These are phyloP conservation scores for Canis aureus DNA, from an alignment of 2,113 vertebrate genomes.

Conservation along the genomic window DNA sequence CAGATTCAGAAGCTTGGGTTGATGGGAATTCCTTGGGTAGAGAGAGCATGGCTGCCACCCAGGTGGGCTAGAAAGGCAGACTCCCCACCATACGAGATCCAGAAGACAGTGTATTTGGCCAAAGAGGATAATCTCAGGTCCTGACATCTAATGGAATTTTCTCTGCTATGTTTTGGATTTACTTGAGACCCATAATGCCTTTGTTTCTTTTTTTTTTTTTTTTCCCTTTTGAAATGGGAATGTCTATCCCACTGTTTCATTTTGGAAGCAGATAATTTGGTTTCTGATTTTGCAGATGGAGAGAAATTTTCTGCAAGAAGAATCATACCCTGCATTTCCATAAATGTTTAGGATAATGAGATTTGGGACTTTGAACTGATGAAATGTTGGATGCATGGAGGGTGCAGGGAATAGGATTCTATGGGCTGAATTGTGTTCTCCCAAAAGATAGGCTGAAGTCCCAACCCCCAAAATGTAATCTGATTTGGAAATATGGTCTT, in stretches of 20 bases:
- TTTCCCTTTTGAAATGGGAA: neutral
- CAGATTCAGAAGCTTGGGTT: neutral
- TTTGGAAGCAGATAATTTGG: neutral
- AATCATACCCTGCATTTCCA: neutral
- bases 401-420: neutral
- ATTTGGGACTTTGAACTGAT: neutral
- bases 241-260: neutral
- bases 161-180: neutral
- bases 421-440: neutral
- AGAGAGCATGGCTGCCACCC: no score
- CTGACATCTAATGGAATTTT: neutral
- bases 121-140: neutral
- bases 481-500: neutral
- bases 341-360: neutral
- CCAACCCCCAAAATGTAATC: neutral
- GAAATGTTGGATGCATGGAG: neutral
- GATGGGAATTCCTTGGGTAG: neutral
- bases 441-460: neutral
- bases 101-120: neutral
- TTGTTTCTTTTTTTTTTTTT: neutral
- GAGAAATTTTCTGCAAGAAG: neutral
- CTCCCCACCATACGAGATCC: fast-evolving
- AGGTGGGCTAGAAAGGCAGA: neutral
- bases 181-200: neutral
- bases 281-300: neutral